These are phyloP conservation scores for Crocodylus rhombifer DNA, from an alignment of 2,797 vertebrate species.

Conservation along the genomic window DNA sequence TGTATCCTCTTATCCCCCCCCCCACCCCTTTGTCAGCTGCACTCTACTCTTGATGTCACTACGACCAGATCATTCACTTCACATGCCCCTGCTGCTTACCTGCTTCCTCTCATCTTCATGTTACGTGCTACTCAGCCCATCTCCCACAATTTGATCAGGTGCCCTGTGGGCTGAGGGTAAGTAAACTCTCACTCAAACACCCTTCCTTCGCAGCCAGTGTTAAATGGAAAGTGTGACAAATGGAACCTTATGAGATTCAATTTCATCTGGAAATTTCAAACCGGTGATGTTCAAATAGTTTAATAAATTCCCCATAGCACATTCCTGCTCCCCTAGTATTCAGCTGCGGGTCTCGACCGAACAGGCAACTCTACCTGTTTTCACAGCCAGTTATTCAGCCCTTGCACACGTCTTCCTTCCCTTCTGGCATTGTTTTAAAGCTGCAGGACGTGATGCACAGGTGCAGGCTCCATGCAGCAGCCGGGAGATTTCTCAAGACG, in stretches of 20 bases:
- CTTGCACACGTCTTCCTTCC: not conserved
- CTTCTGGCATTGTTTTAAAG: constrained; percentile 34
- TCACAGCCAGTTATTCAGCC: not conserved
- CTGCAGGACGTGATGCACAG: not conserved
- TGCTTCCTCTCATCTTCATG: constrained; percentile 18
- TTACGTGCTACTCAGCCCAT: not conserved
- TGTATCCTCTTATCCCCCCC: not conserved
- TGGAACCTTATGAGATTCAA: constrained; percentile 48
- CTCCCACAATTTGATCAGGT: constrained; percentile 42
- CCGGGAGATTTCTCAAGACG: not conserved
- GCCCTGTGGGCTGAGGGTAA: constrained; percentile 28
- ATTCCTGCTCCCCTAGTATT: constrained; percentile 19
- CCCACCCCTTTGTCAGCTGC: not conserved
- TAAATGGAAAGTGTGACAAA: constrained; percentile 53
- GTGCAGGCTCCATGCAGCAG: constrained; percentile 25
- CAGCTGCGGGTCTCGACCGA: constrained; percentile 21
- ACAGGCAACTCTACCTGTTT: constrained; percentile 1
- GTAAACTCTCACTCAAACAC: constrained; percentile 26
- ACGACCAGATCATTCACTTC: not conserved
- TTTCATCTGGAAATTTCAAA: constrained; percentile 69
- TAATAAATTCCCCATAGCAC: constrained; percentile 13
- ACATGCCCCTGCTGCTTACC: not conserved
- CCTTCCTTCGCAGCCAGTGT: constrained; percentile 22
- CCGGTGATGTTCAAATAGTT: constrained; percentile 37
- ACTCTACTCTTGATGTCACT: not conserved